A percentile compares a stretch with the other conserved stretches of the same genome.
phyloP scores from a whole-genome alignment of 2,797 vertebrate species.

The Sebastes itinus region DNA sequence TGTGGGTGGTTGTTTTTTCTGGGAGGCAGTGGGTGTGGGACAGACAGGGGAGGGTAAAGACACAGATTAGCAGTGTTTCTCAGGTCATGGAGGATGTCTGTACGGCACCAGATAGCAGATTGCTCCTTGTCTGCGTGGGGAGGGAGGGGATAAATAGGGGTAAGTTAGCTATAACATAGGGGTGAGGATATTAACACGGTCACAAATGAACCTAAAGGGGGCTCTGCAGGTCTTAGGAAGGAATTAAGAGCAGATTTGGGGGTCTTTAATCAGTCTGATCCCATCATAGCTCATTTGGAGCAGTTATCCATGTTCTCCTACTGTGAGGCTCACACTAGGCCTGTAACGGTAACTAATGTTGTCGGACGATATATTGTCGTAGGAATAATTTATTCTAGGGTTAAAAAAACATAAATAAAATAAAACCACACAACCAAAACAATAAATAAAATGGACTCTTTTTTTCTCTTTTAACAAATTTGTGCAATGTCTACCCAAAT shows the following conservation, averaged over 20 bases:
- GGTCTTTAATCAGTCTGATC: conserved; percentile 62
- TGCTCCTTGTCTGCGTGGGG: conserved; percentile 21
- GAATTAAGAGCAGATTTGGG: conserved; percentile 53
- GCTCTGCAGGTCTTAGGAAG: conserved; percentile 39
- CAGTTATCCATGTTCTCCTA: conserved; percentile 50
- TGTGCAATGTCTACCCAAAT: fast-evolving
- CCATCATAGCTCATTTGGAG: conserved; percentile 63
- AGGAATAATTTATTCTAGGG: too few relatives aligned
- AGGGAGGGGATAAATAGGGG: conserved; percentile 22
- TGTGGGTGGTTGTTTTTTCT: conserved; percentile 46
- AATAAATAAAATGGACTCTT: too few relatives aligned
- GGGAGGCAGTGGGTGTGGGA: conserved; percentile 47
- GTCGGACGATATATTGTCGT: too few relatives aligned
- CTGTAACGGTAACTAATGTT: not conserved
- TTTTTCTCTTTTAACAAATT: too few relatives aligned
- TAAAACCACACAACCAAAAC: too few relatives aligned
- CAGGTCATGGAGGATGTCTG: conserved; percentile 65
- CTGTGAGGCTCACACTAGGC: not conserved
- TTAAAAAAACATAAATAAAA: too few relatives aligned
- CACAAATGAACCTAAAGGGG: conserved; percentile 55
- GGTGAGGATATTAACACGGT: conserved; percentile 53
- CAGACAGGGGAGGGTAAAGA: conserved; percentile 24
- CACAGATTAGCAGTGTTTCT: conserved; percentile 55
- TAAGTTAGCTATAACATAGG: conserved; percentile 28
- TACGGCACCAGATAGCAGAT: conserved; percentile 52